Evolutionary conservation across 1,140 invertebrate species (phyloP).

Genomic region (Psilanteris sp.): DNA sequence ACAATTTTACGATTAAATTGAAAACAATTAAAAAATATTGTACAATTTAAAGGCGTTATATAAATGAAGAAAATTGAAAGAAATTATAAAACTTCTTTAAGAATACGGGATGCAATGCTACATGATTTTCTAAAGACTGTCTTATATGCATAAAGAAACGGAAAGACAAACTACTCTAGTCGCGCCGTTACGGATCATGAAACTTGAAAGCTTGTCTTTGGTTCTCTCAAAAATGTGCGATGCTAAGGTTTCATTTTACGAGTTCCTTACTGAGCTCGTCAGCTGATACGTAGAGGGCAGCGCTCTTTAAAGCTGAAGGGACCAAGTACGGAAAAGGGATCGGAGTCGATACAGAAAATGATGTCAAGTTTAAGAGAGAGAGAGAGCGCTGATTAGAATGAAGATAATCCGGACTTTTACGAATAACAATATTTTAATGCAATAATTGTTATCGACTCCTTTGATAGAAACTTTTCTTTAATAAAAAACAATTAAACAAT

Average conservation of each 20-base stretch:
- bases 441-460: too few species aligned
- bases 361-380: conserved; percentile 54
- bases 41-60: conserved; percentile 33
- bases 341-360: conserved; percentile 45
- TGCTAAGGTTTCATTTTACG: conserved; percentile 44
- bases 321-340: conserved; percentile 30
- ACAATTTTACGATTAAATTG: too few species aligned
- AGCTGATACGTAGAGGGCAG: conserved; percentile 60
- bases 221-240: conserved; percentile 33
- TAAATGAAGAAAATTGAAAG: conserved; percentile 42
- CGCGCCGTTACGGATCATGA: conserved; percentile 44
- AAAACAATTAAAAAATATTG: too few species aligned
- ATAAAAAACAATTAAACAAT: too few species aligned
- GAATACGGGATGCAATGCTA: conserved; percentile 28
- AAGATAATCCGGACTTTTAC: too few species aligned
- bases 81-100: conserved; percentile 36
- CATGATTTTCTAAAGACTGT: conserved; percentile 59
- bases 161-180: conserved; percentile 33
- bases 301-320: conserved; percentile 66
- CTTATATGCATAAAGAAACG: conserved; percentile 56
- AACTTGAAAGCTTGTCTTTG: conserved; percentile 53
- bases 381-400: too few species aligned
- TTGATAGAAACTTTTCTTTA: too few species aligned
- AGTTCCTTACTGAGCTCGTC: conserved; percentile 37
- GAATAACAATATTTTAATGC: too few species aligned